Conservation (phyloP, 2,797 vertebrate genomes). For the Anolis apletophallus region DNA sequence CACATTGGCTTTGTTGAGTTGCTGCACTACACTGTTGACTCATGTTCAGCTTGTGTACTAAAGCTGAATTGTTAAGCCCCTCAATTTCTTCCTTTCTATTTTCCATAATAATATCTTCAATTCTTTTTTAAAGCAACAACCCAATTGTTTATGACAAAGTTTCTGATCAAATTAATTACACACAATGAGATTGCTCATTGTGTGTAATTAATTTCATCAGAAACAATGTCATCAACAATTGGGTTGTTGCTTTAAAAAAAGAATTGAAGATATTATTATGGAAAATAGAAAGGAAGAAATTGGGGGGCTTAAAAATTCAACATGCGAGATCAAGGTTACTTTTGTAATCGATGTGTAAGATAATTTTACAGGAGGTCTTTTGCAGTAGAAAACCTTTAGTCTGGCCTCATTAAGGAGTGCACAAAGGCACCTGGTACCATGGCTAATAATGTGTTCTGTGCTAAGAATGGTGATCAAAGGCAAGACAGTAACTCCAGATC, state of each 20-base stretch:
- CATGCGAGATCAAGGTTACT: not conserved
- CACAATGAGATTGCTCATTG: not conserved
- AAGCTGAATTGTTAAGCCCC: no score
- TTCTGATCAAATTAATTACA: no score
- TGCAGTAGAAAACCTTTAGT: slow-evolving; percentile 7
- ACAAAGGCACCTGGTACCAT: slow-evolving; percentile 37
- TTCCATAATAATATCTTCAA: no score
- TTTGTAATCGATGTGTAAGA: not conserved
- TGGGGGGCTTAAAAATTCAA: not conserved
- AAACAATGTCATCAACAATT: not conserved
- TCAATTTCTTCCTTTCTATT: no score
- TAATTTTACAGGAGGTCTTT: slow-evolving; percentile 20
- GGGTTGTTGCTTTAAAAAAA: no score
- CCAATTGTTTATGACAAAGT: no score
- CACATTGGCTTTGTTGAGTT: no score
- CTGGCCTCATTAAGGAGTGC: not conserved
- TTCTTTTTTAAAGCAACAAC: no score
- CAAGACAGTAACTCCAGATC: slow-evolving; percentile 54
- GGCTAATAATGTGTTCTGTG: slow-evolving; percentile 45
- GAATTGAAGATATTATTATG: not conserved
- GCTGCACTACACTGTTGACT: no score
- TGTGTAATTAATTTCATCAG: not conserved
- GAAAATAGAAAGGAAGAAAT: not conserved
- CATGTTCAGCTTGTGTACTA: no score
- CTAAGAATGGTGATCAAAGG: slow-evolving; percentile 56